Percentiles rank a stretch among this genome's conserved stretches.
Conservation (phyloP, 2,797 vertebrate genomes). For the Pangasius krempfi region DNA sequence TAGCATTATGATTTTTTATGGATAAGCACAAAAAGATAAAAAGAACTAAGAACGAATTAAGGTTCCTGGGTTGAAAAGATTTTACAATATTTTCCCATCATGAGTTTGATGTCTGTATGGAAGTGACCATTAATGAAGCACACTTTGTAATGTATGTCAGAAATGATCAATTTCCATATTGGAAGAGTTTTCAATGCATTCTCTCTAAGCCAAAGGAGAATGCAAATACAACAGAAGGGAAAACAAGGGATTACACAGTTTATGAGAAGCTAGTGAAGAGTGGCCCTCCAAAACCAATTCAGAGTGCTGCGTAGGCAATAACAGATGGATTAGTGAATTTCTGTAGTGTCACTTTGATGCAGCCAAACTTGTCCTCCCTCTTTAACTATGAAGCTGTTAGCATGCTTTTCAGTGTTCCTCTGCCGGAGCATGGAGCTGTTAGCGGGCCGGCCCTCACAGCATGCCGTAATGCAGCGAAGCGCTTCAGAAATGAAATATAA, state of each 20-base stretch:
- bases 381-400: conserved; percentile 65
- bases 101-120: not conserved
- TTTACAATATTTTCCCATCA: too few relatives aligned
- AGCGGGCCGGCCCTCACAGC: conserved; percentile 61
- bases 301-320: not conserved
- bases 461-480: conserved; percentile 64
- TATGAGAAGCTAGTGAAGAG: not conserved
- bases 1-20: too few relatives aligned
- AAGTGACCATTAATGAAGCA: not conserved
- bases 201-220: not conserved
- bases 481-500: conserved; percentile 80
- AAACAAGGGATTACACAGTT: not conserved
- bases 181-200: not conserved
- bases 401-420: conserved; percentile 65
- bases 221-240: not conserved
- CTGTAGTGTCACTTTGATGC: conserved; percentile 4
- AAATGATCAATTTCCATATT: not conserved
- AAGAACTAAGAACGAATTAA: too few relatives aligned
- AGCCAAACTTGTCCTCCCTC: not conserved
- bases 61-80: too few relatives aligned
- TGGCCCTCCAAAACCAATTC: not conserved
- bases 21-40: too few relatives aligned
- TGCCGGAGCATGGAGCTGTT: conserved; percentile 71
- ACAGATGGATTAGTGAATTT: conserved; percentile 7
- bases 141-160: not conserved